Base-by-base conservation (phyloP, 2,113 vertebrate genomes). In the Sardina pilchardus region DNA sequence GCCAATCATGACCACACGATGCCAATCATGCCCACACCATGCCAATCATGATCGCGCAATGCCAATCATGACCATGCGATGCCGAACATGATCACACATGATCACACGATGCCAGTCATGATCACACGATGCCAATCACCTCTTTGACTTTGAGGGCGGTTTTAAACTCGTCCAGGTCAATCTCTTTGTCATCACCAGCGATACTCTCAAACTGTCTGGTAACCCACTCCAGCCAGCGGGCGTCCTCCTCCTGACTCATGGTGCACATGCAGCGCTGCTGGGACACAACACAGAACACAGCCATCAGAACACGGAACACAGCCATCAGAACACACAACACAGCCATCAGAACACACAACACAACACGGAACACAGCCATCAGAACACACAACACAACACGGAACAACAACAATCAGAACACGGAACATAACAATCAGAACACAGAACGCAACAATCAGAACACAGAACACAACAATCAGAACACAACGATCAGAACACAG, bases 121-220 rank as follows among this genome's bases (percentile, higher is more conserved):
- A n/a, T 42, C 39, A 42, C 67, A 24, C 2, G 16, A 16, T 10
- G 21, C 50, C 71, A 82, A 94, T 94, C 89, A 96, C 97, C 97
- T 98, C 97, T 94, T 97, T 98, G 86, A 98, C 95, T 24, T 96
- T 96, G 5, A 98, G 95, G 0, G 96, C 96, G 0, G 91, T 89
- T 88, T 96, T 97, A 88, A 98, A 98, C 90, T 96, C 95, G 0
- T 96, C 92, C 84, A 97, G 43, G 90, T 92, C 43, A 21, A 98
- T 98, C 85, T 97, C 96, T 83, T 93, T 91, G 86, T 96, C 95
- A 0, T 96, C 92, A 43, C 97, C 97, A 0, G 95, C 96, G 24
- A 96, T 96, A 88, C 63, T 96, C 91, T 95, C 94, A 0, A 98
- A 98, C 91, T 96, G 96, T 85, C 90, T 93, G 9, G 92, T 96